Evolutionary conservation across 2,797 vertebrate genomes (phyloP), one percentile per base, ranked within the genome.

Genomic region (Hydrophis major): DNA sequence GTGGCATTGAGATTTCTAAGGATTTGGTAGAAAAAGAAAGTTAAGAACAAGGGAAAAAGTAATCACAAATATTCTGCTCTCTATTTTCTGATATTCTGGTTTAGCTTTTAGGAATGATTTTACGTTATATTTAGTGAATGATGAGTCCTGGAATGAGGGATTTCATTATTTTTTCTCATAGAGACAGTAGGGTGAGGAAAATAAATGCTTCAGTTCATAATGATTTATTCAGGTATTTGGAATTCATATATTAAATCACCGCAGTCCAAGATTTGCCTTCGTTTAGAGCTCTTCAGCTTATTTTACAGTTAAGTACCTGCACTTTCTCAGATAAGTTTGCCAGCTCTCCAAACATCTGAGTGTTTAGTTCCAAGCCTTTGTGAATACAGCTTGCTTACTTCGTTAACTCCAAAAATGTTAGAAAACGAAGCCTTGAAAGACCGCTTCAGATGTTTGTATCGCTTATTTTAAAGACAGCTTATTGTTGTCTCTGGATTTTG

Each of bases 401-500:
- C 55, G 42, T 14, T 53, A 59, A 53, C n/a, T 69, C 25, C 86
- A 53, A 88, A 32, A 10, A 37, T 53, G 83, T 78, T 61, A 61
- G 57, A 13, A 47, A 42, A 2, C 53, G 4, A 28, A 90, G 28
- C 22, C 27, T 18, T 42, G 78, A 87, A 90, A 74, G 47, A 88
- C 37, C 53, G 32, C 22, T 61, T 16, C 74, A 47, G 10, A 25
- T 83, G 2, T 37, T 83, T 25, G 37, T 83, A 25, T 25, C 2
- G 2, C 28, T 63, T 4, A 2, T 74, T 56, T 50, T 69, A 63
- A 89, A 4, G 50, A n/a, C 47, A 61, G 20, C 18, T 56, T 86
- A 86, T 88, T 93, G 88, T 91, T 57, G 86, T 66, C 69, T 95
- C 89, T 61, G 5, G 3, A 42, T 53, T 3, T 0, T 94, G 90